Evolutionary conservation across 2,113 vertebrate species (phyloP).

Genomic region (Caranx ignobilis): DNA sequence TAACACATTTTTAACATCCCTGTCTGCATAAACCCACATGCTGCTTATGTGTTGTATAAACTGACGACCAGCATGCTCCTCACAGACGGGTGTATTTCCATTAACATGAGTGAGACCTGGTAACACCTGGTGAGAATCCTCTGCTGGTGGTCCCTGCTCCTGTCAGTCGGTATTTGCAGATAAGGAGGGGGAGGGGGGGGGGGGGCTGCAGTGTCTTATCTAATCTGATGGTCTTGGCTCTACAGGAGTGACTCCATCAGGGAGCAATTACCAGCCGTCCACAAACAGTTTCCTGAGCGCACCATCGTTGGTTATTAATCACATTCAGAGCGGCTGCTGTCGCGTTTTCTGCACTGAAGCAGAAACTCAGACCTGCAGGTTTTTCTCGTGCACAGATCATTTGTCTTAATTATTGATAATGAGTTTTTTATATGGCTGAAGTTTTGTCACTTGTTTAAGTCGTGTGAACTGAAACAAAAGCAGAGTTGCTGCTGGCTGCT

Average conservation of each 20-base stretch:
- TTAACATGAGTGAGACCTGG: neutral
- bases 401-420: neutral
- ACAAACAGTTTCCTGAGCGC: slow-evolving; percentile 58
- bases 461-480: neutral
- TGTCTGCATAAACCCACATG: neutral
- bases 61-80: slow-evolving; percentile 44
- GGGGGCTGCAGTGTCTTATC: slow-evolving; percentile 61
- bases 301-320: slow-evolving; percentile 51
- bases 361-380: neutral
- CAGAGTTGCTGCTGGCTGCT: neutral
- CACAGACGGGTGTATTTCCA: slow-evolving; percentile 34
- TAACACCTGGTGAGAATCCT: slow-evolving; percentile 41
- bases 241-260: slow-evolving; percentile 58
- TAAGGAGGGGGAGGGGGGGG: slow-evolving; percentile 44
- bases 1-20: neutral
- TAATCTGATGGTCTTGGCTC: slow-evolving; percentile 74
- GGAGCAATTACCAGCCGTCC: slow-evolving; percentile 65
- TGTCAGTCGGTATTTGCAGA: slow-evolving; percentile 74
- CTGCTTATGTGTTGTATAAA: neutral
- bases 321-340: slow-evolving; percentile 23
- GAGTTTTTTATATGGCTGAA: neutral
- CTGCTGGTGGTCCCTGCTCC: slow-evolving; percentile 70
- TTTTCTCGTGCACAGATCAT: neutral
- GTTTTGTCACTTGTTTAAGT: neutral
- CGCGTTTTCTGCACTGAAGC: slow-evolving; percentile 24